Conservation (phyloP, 2,797 vertebrate genomes). For the Buceros bicornis region DNA sequence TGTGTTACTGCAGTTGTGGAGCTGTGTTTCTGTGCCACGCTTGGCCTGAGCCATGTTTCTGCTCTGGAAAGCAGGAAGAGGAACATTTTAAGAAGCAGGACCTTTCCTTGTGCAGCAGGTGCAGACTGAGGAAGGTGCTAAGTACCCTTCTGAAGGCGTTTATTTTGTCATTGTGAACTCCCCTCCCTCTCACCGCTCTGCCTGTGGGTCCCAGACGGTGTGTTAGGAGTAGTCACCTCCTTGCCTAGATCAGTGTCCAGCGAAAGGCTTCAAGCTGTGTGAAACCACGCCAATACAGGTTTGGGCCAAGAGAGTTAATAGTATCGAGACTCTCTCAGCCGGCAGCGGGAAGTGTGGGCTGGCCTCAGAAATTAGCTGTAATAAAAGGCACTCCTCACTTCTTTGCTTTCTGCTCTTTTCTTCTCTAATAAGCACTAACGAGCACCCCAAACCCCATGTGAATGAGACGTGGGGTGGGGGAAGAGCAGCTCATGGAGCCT, state of each 20-base stretch:
- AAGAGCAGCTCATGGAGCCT: background rate
- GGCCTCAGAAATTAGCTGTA: slow-evolving; percentile 64
- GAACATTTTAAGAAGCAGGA: background rate
- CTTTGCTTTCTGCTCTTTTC: slow-evolving; percentile 38
- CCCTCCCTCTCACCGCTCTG: background rate
- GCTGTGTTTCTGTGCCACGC: background rate
- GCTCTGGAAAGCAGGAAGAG: background rate
- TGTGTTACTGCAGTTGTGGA: accelerated
- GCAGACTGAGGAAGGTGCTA: background rate
- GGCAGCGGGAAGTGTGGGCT: slow-evolving; percentile 17
- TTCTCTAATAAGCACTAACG: background rate
- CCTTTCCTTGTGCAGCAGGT: background rate
- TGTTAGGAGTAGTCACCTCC: background rate
- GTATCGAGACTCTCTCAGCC: background rate
- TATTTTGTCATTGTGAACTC: background rate
- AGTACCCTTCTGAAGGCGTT: background rate
- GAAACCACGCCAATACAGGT: background rate
- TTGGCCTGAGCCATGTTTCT: background rate
- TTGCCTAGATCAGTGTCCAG: background rate
- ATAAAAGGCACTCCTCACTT: slow-evolving; percentile 23
- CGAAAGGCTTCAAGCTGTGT: background rate
- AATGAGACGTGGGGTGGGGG: background rate
- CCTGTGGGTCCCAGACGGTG: background rate
- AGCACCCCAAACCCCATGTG: background rate
- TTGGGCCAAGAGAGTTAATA: background rate